Evolutionary conservation across 2,888 invertebrate genomes (phyloP).

Genomic region (Tetranychus truncatus): DNA sequence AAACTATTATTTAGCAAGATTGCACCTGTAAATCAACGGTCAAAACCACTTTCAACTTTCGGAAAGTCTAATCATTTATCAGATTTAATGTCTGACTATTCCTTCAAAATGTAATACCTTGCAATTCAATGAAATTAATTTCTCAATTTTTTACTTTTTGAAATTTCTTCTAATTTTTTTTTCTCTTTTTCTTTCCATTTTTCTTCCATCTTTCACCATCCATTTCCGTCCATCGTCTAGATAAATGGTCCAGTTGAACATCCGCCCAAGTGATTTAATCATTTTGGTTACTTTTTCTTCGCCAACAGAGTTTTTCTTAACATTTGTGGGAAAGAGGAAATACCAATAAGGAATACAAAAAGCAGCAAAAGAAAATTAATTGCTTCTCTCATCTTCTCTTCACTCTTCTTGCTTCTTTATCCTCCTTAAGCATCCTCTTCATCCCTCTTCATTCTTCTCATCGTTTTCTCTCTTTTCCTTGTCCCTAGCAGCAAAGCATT

Average conservation of each 20-base stretch:
- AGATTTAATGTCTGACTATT: too few species aligned
- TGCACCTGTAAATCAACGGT: too few species aligned
- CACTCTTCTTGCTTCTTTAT: background rate
- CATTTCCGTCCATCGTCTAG: background rate
- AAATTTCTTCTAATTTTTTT: background rate
- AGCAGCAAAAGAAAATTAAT: background rate
- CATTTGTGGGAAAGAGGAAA: background rate
- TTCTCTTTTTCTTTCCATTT: background rate
- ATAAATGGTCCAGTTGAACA: conserved; percentile 1
- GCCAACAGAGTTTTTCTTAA: background rate
- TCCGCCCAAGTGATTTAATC: conserved; percentile 1
- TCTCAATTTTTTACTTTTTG: background rate
- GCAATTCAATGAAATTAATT: background rate
- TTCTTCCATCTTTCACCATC: background rate
- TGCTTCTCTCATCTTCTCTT: background rate
- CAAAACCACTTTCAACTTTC: too few species aligned
- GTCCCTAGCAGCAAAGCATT: background rate
- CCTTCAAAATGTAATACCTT: too few species aligned
- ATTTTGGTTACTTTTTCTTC: background rate
- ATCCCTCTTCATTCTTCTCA: background rate
- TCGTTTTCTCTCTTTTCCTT: background rate
- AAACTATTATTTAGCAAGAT: too few species aligned
- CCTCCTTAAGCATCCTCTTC: background rate
- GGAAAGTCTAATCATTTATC: too few species aligned
- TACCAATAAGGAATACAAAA: background rate